Percentiles rank a stretch among this genome's conserved stretches.
phyloP scores from a whole-genome alignment of 2,113 vertebrate species.

The Campylorhamphus procurvoides region DNA sequence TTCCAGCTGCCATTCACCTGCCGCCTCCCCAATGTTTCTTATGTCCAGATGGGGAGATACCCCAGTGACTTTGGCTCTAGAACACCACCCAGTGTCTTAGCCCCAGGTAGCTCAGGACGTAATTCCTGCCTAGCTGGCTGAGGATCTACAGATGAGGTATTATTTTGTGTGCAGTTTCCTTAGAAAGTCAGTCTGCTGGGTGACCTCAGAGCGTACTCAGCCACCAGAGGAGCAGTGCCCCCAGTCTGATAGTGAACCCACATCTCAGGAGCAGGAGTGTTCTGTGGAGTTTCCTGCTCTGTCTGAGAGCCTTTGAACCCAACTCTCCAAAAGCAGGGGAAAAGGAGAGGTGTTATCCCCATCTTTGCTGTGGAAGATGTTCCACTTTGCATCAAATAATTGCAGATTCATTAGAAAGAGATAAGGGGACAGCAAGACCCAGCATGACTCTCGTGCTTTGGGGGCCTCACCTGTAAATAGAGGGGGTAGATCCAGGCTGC shows the following conservation, averaged over 20 bases:
- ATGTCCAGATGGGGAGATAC: neutral
- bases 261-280: neutral
- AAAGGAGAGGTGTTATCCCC: neutral
- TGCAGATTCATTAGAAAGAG: slow-evolving; percentile 22
- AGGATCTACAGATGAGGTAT: neutral
- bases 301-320: neutral
- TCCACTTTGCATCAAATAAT: neutral
- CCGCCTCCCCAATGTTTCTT: neutral
- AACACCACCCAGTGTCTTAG: neutral
- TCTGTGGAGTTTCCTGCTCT: neutral
- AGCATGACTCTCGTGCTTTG: slow-evolving; percentile 20
- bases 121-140: neutral
- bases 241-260: neutral
- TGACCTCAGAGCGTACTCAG: neutral
- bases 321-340: neutral
- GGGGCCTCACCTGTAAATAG: slow-evolving; percentile 34
- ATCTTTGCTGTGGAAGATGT: neutral
- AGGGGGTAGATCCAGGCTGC: neutral
- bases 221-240: neutral
- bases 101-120: neutral
- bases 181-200: neutral
- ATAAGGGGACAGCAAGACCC: neutral
- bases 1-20: neutral
- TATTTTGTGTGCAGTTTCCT: slow-evolving; percentile 35
- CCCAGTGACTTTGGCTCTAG: neutral